Base-by-base conservation (phyloP, 2,113 vertebrate species). In the Coptodon bakossiorum region DNA sequence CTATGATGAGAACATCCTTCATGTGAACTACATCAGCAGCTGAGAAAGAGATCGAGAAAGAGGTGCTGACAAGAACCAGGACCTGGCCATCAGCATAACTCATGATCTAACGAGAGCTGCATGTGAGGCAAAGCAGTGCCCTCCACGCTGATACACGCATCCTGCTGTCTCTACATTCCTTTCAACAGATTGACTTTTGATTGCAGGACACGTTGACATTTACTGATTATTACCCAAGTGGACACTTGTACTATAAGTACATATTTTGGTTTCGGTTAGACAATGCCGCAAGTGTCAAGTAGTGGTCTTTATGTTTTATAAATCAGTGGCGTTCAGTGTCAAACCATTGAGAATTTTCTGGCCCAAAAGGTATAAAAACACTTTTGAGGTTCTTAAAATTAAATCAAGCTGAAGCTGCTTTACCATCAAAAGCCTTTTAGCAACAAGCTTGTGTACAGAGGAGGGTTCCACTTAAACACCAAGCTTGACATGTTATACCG, bases 51-150 rank as follows among this genome's bases (percentile, higher is more conserved):
- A 89, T 52, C 80, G 68, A 86, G 86, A 34, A 61, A 78, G 88
- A 93, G 81, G 90, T 90, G 90, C 93, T 95, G 95, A 96, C 92
- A 94, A 24, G 89, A 95, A 90, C 83, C 95, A 96, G 93, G 86
- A 91, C 87, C 80, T 7, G 43, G 82, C 82, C 91, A 88, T 92
- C 83, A 86, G 82, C 83, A 89, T 95, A 94, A 93, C 92, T 95
- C 92, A 93, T 52, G 52, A 91, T 91, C 90, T 92, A 90, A 94
- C 92, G 83, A 93, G 88, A 92, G 81, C 68, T 84, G 52, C 82
- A 87, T 86, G 81, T 86, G 90, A 93, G 90, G 81, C 63, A 88
- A 92, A 86, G 84, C 93, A 91, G 93, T 31, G 27, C 83, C 13
- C 73, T 16, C 81, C 22, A 11, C 22, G 40, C 88, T 54, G 79